A percentile compares a stretch with the other conserved stretches of the same genome.
phyloP scores from a whole-genome alignment of 1,140 invertebrate species.

The Cyclina sinensis region DNA sequence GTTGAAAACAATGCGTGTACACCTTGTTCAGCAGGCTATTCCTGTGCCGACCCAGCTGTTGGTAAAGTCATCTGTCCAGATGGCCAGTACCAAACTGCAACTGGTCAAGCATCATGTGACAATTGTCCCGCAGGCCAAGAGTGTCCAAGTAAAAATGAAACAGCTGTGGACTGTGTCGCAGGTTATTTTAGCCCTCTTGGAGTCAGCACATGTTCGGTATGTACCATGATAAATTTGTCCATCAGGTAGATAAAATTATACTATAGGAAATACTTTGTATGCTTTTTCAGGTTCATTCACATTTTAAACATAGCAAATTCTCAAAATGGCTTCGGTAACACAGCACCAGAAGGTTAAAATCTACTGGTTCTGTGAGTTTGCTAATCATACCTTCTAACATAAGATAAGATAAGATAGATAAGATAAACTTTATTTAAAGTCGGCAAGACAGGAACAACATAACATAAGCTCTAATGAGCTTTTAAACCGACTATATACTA shows the following conservation, averaged over 20 bases:
- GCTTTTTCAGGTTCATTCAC: not conserved
- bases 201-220: slow-evolving; percentile 78
- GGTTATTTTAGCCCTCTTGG: slow-evolving; percentile 81
- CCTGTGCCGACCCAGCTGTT: slow-evolving; percentile 76
- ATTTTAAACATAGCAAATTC: no score
- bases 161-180: slow-evolving; percentile 79
- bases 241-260: no score
- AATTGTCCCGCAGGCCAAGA: slow-evolving; percentile 80
- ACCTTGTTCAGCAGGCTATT: slow-evolving; percentile 77
- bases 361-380: no score
- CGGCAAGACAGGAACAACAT: no score
- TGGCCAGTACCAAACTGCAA: slow-evolving; percentile 78
- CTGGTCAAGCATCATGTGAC: slow-evolving; percentile 78
- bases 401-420: no score
- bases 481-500: no score
- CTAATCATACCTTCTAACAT: no score
- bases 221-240: slow-evolving; percentile 40
- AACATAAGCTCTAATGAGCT: no score
- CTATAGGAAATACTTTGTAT: no score
- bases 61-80: slow-evolving; percentile 74
- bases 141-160: slow-evolving; percentile 73
- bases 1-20: slow-evolving; percentile 77
- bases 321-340: no score
- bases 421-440: no score
- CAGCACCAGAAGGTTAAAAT: no score